Percentiles rank a stretch among this genome's conserved stretches.
Conservation (phyloP, 2,113 vertebrate genomes). For the Atrichornis clamosus region DNA sequence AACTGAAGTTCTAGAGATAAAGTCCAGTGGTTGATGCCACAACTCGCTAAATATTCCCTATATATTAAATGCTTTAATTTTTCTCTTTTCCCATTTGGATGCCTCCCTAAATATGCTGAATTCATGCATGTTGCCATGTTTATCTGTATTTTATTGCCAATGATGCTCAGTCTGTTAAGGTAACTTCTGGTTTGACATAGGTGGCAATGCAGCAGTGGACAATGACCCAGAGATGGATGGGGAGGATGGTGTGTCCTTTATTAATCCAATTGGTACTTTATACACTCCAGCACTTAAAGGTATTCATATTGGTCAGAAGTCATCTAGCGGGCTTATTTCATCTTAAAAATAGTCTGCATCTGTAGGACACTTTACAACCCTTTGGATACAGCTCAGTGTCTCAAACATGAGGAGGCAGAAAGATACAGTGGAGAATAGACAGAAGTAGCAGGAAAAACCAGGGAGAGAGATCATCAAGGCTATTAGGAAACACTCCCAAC, state of each 20-base stretch:
- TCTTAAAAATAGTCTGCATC: not conserved
- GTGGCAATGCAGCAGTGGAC: conserved; percentile 84
- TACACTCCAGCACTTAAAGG: conserved; percentile 93
- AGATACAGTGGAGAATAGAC: not conserved
- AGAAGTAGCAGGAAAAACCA: not conserved
- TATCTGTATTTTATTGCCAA: not conserved
- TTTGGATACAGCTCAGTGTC: not conserved
- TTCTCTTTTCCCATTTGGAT: conserved; percentile 54
- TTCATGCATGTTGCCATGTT: conserved; percentile 33
- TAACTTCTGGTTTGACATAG: conserved; percentile 77
- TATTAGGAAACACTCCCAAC: not conserved
- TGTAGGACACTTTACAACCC: not conserved
- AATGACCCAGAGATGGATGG: conserved; percentile 89
- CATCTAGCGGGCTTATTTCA: not conserved
- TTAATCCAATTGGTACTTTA: conserved; percentile 84
- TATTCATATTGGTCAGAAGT: conserved; percentile 63
- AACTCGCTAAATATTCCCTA: not conserved
- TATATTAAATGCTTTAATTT: not conserved
- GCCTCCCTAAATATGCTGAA: conserved; percentile 5
- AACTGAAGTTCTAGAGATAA: not conserved
- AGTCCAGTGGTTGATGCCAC: not conserved
- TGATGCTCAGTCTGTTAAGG: conserved; percentile 41
- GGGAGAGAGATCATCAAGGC: not conserved
- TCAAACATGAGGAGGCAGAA: not conserved
- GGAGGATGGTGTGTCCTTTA: conserved; percentile 92